Evolutionary conservation across 2,797 vertebrate genomes (phyloP), one percentile per base, ranked within the genome.

Genomic region (Synaphobranchus kaupii): DNA sequence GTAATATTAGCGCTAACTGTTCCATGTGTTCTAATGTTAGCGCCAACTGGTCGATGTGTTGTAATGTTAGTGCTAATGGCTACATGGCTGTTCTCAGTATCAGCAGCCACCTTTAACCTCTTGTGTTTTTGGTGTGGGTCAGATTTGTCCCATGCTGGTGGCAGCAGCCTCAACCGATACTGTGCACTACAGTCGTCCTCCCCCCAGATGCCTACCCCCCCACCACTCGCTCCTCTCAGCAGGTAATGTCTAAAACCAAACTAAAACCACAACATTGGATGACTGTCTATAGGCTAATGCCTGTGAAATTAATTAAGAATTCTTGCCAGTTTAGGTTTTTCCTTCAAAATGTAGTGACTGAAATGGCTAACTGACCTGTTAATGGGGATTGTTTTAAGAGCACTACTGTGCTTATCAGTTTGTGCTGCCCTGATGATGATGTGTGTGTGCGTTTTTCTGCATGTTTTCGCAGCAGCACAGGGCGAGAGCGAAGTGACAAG

Each of bases 81-180:
- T 39, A 1, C 39, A 39, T 39, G 39, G n/a, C n/a, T 39, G 39
- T 39, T 39, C 1, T 39, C 1, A 39, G n/a, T n/a, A n/a, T n/a
- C n/a, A 39, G 39, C 39, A 39, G 39, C 39, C 39, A 39, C 1
- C 39, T 39, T 39, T 39, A 22, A 58, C 34, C 44, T 48, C 81
- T 22, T 22, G 12, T 31, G 44, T 13, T 76, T 44, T 13, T 39
- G 39, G 39, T 39, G 39, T 39, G 39, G 39, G 39, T 13, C 95
- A 99, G 98, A 99, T 92, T 94, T 96, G 83, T 96, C 98, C 84
- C 95, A 97, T 90, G 95, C 97, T 88, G 94, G 95, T 89, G 96
- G 96, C 95, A 96, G 97, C 92, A 97, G 96, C 92, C 94, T 99
- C 92, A 99, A 99, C 95, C 97, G 98, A 85, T 99, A 96, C 94